Percentiles rank a stretch among this genome's conserved stretches.
phyloP scores from a whole-genome alignment of 2,888 invertebrate genomes.

The Melanargia galathea region DNA sequence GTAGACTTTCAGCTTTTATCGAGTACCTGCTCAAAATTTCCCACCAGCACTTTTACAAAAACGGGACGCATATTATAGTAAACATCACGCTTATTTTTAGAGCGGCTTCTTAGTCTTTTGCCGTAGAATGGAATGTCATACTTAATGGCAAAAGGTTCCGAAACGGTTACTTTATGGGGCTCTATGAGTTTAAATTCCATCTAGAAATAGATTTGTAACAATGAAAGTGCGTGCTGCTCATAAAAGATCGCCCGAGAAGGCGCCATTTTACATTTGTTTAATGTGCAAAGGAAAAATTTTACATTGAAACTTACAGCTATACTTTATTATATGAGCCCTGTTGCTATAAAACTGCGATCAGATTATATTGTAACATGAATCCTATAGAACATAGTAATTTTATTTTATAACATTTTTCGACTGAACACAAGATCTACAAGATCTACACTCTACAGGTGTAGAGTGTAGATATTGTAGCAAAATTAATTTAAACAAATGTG shows the following conservation, averaged over 20 bases:
- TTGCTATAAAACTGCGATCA: too few species aligned
- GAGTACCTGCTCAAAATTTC: neutral
- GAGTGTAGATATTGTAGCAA: too few species aligned
- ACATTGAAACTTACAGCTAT: too few species aligned
- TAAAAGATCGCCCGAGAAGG: too few species aligned
- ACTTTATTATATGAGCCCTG: too few species aligned
- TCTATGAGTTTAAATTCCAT: conserved; percentile 35
- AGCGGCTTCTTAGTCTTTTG: conserved; percentile 45
- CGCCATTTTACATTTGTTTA: neutral
- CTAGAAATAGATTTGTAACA: conserved; percentile 34
- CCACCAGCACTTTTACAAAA: conserved; percentile 29
- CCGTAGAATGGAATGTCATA: conserved; percentile 47
- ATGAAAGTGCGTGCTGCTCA: conserved; percentile 26
- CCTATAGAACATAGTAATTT: too few species aligned
- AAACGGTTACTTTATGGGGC: conserved; percentile 40
- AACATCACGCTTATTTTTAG: conserved; percentile 61
- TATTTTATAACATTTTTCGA: too few species aligned
- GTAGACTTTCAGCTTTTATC: neutral
- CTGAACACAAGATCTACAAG: too few species aligned
- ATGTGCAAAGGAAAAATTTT: neutral
- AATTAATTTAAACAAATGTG: too few species aligned
- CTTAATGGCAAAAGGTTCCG: conserved; percentile 42
- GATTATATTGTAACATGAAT: too few species aligned
- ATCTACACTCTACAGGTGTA: too few species aligned
- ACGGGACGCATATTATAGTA: conserved; percentile 50